Evolutionary conservation across 1,140 invertebrate species (phyloP).

Genomic region (Oreohelix idahoensis): DNA sequence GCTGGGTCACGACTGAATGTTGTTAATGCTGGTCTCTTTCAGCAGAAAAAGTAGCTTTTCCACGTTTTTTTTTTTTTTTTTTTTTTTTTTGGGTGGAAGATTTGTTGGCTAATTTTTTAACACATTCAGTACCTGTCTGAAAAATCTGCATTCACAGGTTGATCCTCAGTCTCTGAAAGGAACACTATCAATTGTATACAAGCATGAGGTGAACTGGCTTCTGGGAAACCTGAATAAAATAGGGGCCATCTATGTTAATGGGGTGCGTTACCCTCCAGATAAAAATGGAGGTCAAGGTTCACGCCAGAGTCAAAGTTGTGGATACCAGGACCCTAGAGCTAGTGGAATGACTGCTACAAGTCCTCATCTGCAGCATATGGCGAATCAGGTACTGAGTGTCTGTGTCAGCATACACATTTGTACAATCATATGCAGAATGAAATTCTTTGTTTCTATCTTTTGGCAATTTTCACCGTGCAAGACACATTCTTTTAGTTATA

Average conservation of each 20-base stretch:
- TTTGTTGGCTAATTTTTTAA: too few species aligned
- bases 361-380: constrained; percentile 39
- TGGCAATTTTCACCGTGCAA: too few species aligned
- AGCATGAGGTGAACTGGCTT: constrained; percentile 45
- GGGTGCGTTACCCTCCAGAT: constrained; percentile 48
- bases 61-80: too few species aligned
- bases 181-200: constrained; percentile 51
- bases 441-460: too few species aligned
- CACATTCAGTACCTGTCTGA: too few species aligned
- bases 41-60: too few species aligned
- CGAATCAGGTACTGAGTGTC: constrained; percentile 30
- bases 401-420: not conserved
- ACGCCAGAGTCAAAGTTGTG: constrained; percentile 27
- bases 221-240: constrained; percentile 45
- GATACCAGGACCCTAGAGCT: constrained; percentile 22
- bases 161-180: constrained; percentile 52
- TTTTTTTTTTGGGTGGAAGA: too few species aligned
- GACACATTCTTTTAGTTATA: too few species aligned
- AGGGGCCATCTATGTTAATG: constrained; percentile 58
- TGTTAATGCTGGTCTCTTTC: too few species aligned
- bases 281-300: constrained; percentile 32
- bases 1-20: too few species aligned
- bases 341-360: constrained; percentile 29
- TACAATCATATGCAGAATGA: too few species aligned
- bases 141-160: constrained; percentile 39